Evolutionary conservation across 2,797 vertebrate species (phyloP).

Genomic region (Chaunax sp.): DNA sequence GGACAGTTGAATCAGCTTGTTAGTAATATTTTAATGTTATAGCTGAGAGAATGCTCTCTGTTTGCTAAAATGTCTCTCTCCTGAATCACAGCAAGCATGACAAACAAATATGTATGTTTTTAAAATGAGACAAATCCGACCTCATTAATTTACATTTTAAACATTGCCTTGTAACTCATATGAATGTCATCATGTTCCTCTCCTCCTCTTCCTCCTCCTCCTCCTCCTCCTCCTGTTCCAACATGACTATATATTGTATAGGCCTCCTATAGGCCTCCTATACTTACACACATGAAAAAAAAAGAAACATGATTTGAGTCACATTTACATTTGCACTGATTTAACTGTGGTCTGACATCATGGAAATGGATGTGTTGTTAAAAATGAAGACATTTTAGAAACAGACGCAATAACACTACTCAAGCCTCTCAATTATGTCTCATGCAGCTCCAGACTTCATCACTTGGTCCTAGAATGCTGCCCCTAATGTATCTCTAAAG

Average conservation of each 20-base stretch:
- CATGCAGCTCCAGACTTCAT: slow-evolving; percentile 66
- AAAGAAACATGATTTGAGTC: slow-evolving; percentile 27
- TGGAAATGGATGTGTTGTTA: slow-evolving; percentile 60
- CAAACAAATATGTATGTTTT: not conserved
- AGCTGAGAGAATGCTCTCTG: not conserved
- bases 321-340: slow-evolving; percentile 52
- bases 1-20: slow-evolving; percentile 40
- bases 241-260: not conserved
- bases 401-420: slow-evolving; percentile 61
- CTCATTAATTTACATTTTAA: not conserved
- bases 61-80: not conserved
- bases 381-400: slow-evolving; percentile 61
- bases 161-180: not conserved
- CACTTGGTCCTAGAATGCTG: slow-evolving; percentile 64
- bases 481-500: slow-evolving; percentile 77
- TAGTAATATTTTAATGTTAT: slow-evolving; percentile 43
- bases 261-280: not conserved
- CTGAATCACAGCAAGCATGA: not conserved
- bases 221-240: too few species aligned
- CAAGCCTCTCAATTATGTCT: slow-evolving; percentile 68
- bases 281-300: not conserved
- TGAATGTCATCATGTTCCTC: not conserved
- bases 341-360: slow-evolving; percentile 58
- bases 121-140: not conserved
- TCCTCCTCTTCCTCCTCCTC: too few species aligned